These are phyloP conservation scores for Drusus annulatus DNA, from an alignment of 1,140 invertebrate species.

Conservation along the genomic window DNA sequence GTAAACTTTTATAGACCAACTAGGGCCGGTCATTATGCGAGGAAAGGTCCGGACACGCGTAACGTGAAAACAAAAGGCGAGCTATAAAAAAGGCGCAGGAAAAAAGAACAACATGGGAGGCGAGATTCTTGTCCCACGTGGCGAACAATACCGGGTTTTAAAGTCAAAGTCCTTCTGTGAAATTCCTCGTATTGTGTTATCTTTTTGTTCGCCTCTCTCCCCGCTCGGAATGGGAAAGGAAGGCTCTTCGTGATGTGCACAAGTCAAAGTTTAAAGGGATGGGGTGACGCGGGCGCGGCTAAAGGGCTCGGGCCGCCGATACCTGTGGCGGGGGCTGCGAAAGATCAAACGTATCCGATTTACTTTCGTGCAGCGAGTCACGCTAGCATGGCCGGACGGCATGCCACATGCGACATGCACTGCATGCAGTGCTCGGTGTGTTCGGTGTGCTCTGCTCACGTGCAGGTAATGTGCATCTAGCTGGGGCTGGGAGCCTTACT, in stretches of 20 bases:
- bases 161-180: conserved; percentile 22
- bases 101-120: conserved; percentile 47
- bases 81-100: conserved; percentile 11
- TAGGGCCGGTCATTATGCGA: conserved; percentile 40
- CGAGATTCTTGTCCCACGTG: conserved; percentile 17
- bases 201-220: not conserved
- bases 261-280: conserved; percentile 7
- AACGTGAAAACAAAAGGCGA: conserved; percentile 34
- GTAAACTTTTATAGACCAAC: conserved; percentile 54
- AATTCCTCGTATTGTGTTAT: conserved; percentile 32
- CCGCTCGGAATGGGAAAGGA: not conserved
- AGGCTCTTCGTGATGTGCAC: not conserved
- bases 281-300: not conserved
- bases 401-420: not conserved
- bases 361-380: conserved; percentile 34
- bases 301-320: not conserved
- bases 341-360: conserved; percentile 46
- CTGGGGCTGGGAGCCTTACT: not conserved
- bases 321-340: conserved; percentile 16
- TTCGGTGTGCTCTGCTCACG: not conserved
- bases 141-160: conserved; percentile 26
- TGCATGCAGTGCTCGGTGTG: no score
- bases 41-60: conserved; percentile 30
- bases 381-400: conserved; percentile 12
- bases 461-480: conserved; percentile 35